Base-by-base conservation (phyloP, 2,113 vertebrate species). In the Pholis gunnellus region DNA sequence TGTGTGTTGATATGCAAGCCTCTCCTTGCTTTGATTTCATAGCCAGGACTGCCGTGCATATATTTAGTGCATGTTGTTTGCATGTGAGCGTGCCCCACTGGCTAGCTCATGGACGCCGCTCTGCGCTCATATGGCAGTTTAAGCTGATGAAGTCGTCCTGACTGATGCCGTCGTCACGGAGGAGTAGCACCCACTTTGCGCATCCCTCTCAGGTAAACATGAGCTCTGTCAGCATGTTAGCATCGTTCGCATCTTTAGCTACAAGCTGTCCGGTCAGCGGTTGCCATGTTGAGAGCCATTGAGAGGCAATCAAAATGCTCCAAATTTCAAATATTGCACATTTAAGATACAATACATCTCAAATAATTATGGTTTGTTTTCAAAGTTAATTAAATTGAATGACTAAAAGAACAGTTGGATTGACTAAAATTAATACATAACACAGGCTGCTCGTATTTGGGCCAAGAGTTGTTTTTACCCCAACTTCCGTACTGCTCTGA, bases 351-450 rank as follows among this genome's bases (percentile, higher is more conserved):
- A 20, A 22, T 13, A 60, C n/a, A 77, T 57, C 42, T 71, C 63
- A 85, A 20, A 22, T 52, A 7, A 8, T 9, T 5, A 4, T 17
- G 9, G 44, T 65, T 81, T 81, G 18, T 67, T 71, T 78, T 66
- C 31, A 82, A 46, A 66, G 18, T 2, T 20, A 27, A 7, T 5
- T 57, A 9, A 40, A 40, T 48, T 69, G 9, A n/a, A 64, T 36
- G 3, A 18, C 5, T 18, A 6, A 48, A 5, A 48, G 46, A 2
- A 38, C 38, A 42, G 10, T 11, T 3, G 40, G 17, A 22, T 17
- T 52, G 65, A 54, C 22, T 50, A 14, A 27, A 78, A 70, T 13
- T 3, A 65, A 66, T 54, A 14, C 31, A 57, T 17, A 72, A 61
- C 10, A 69, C 46, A 2, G 57, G 60, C 20, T 61, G 57, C 46